These are phyloP conservation scores for Datnioides undecimradiatus DNA, from an alignment of 2,113 vertebrate species.

Conservation along the genomic window DNA sequence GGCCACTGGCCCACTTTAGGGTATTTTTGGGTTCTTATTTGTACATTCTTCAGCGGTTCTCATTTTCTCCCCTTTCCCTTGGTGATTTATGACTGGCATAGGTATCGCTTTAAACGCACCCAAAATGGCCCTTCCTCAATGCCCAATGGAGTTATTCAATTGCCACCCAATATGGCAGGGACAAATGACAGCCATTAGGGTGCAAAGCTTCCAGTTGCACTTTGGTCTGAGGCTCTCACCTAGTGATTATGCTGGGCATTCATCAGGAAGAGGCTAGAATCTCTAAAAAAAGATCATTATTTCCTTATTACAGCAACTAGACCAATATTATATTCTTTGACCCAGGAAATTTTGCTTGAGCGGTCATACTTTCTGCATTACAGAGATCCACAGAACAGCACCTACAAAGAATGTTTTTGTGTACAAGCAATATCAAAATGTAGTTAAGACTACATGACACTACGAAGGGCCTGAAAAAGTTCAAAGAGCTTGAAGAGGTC, in stretches of 20 bases:
- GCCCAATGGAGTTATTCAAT: constrained; percentile 66
- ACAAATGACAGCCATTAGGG: constrained; percentile 80
- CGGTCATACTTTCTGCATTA: not conserved
- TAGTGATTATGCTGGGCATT: constrained; percentile 52
- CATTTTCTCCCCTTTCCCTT: constrained; percentile 24
- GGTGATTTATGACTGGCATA: constrained; percentile 66
- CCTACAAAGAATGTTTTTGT: not conserved
- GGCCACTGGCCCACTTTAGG: constrained; percentile 2
- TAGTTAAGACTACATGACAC: not conserved
- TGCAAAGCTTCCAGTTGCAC: constrained; percentile 69
- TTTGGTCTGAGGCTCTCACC: constrained; percentile 67
- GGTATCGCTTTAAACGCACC: constrained; percentile 55
- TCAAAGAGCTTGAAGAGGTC: constrained; percentile 46
- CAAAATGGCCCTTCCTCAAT: constrained; percentile 47
- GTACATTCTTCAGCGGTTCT: constrained; percentile 24
- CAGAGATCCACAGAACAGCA: not conserved
- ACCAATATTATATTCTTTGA: constrained; percentile 16
- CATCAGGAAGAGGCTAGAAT: constrained; percentile 38
- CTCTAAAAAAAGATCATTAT: constrained; percentile 58
- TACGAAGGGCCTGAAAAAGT: not conserved
- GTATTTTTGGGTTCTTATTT: constrained; percentile 18
- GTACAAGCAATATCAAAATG: constrained; percentile 3
- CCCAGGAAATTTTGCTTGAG: not conserved
- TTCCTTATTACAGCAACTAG: constrained; percentile 41
- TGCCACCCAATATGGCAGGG: constrained; percentile 75